A percentile compares a stretch with the other conserved stretches of the same genome.
Evolutionary conservation across 2,797 vertebrate genomes (phyloP).

Genomic region (Oreonectes daqikongensis): DNA sequence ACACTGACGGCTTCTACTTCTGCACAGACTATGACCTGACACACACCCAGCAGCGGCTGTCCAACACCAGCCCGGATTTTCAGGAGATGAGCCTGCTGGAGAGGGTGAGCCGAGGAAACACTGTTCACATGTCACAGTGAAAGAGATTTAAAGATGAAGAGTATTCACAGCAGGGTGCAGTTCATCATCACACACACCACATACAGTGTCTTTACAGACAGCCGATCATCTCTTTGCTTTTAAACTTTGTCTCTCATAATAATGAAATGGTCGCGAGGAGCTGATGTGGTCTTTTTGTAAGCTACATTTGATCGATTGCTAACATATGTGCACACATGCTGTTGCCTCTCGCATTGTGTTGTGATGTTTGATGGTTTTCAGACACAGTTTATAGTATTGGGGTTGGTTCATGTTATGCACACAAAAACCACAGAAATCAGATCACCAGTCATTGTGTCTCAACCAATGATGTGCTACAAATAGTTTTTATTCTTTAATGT

Average conservation of each 20-base stretch:
- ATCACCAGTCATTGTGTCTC: neutral
- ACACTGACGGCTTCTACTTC: constrained; percentile 96
- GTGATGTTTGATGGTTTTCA: neutral
- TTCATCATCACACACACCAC: neutral
- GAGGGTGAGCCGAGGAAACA: constrained; percentile 80
- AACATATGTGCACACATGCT: neutral
- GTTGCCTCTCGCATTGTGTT: neutral
- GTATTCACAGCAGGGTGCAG: neutral
- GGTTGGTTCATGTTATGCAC: neutral
- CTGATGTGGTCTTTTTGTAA: constrained; percentile 9
- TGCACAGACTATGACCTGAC: constrained; percentile 94
- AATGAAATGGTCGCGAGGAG: constrained; percentile 19
- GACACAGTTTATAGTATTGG: neutral
- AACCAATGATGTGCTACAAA: neutral
- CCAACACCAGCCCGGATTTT: constrained; percentile 97
- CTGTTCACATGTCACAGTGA: neutral
- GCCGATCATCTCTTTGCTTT: constrained; percentile 20
- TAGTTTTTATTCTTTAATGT: too few species aligned
- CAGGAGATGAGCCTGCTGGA: constrained; percentile 98
- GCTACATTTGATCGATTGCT: constrained; percentile 6
- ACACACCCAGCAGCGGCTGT: constrained; percentile 91
- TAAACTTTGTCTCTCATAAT: constrained; percentile 20
- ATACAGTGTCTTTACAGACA: too few species aligned
- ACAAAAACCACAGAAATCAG: neutral
- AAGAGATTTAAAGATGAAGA: neutral